Conservation (phyloP, 1,140 invertebrate species). For the Habropoda laboriosa region DNA sequence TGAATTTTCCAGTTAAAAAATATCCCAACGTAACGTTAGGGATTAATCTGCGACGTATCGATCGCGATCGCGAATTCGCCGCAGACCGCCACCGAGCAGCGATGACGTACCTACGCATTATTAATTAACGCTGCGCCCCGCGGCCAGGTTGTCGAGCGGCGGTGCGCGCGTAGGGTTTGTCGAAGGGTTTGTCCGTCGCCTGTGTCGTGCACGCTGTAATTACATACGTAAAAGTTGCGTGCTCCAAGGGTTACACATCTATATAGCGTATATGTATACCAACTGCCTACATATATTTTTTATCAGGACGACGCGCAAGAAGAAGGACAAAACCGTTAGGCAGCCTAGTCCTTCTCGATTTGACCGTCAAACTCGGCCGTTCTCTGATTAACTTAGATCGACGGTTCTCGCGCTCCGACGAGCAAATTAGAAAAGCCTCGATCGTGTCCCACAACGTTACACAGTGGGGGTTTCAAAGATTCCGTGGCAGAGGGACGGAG, state of each 20-base stretch:
- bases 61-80: no score
- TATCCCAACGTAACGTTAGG: no score
- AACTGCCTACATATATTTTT: no score
- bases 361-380: not conserved
- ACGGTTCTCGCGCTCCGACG: conserved; percentile 9
- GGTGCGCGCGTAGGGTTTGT: no score
- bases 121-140: conserved; percentile 1
- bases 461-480: conserved; percentile 18
- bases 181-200: no score
- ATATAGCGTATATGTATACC: no score
- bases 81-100: not conserved
- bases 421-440: conserved; percentile 7
- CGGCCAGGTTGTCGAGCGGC: not conserved
- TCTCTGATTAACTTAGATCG: not conserved
- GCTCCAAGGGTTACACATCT: not conserved
- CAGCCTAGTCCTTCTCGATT: not conserved
- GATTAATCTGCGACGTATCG: no score
- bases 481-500: not conserved
- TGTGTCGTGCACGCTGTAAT: conserved; percentile 2
- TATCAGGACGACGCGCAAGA: no score
- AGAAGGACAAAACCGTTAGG: no score
- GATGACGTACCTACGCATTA: not conserved
- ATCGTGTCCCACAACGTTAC: not conserved
- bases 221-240: not conserved
- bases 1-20: no score